Conservation (phyloP, 2,888 invertebrate genomes). For the Heliconius ismenius region DNA sequence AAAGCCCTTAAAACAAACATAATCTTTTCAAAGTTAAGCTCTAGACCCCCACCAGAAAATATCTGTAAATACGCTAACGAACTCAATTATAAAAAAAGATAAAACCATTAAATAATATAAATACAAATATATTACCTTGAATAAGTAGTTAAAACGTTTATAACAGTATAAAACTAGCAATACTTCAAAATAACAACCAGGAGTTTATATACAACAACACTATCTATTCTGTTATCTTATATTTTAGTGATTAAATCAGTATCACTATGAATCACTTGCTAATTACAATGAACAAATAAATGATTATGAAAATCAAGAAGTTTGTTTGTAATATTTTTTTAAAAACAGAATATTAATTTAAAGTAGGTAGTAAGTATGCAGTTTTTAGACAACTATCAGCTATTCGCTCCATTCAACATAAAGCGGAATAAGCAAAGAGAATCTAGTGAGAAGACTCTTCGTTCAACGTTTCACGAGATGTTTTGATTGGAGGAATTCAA, state of each 20-base stretch:
- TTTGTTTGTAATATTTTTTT: neutral
- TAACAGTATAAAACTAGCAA: neutral
- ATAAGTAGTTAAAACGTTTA: neutral
- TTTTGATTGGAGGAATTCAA: no score
- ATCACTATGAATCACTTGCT: neutral
- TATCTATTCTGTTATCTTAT: neutral
- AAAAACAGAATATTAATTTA: neutral
- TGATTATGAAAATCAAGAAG: neutral
- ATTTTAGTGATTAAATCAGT: neutral
- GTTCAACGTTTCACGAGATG: no score
- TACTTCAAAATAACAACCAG: neutral
- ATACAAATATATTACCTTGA: neutral
- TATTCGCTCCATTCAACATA: no score
- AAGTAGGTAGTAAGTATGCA: neutral
- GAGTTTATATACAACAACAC: neutral
- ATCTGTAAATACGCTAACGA: no score
- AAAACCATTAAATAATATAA: neutral
- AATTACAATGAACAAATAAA: neutral
- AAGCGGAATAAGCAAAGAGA: no score
- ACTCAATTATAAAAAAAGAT: no score
- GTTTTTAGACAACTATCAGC: no score
- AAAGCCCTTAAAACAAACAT: no score
- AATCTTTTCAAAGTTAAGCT: no score
- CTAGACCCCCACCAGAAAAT: no score
- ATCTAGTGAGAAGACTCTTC: no score